Base-by-base conservation (phyloP, 2,888 invertebrate genomes). In the Bellardia pandia region DNA sequence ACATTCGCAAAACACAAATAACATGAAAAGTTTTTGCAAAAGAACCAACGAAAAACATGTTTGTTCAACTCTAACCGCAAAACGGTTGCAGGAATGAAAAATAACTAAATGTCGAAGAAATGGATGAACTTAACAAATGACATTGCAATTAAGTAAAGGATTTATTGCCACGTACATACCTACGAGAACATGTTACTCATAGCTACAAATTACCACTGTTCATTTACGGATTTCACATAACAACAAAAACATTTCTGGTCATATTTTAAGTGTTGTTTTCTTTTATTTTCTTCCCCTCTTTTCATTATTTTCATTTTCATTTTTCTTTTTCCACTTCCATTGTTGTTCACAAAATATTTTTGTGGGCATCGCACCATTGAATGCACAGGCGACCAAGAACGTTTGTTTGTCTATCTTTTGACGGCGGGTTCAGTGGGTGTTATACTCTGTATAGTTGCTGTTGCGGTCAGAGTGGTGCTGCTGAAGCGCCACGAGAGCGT, bases 351-450 rank as follows among this genome's bases (percentile, higher is more conserved):
- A 80, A 58, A 45, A 53, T 60, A 30, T 60, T 37, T 33, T 53
- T 77, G 42, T 68, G 78, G 56, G 40, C 48, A 45, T 23, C 66
- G 51, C 78, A 62, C 60, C 48, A 76, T 51, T 37, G 23, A 76
- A 48, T 79, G 33, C n/a, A 72, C 90, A 94, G 94, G 92, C 89
- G 91, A 93, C 90, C 93, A 93, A 89, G 92, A 93, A 89, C 92
- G 96, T 88, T 95, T 98, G 93, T 97, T 97, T 94, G 94, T 98
- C 89, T 98, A 98, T 95, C 95, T 98, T 92, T 95, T 97, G 89
- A 95, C 97, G 89, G 96, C 96, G 87, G 95, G 96, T 66, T 95
- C 96, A 14, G 95, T 95, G 11, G 96, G 96, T 8, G 94, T 97
- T 51, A 93, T 98, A 11, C 94, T 97, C 8, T 96, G 97, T 91